Conservation (phyloP, 2,113 vertebrate species). For the Strix aluco region DNA sequence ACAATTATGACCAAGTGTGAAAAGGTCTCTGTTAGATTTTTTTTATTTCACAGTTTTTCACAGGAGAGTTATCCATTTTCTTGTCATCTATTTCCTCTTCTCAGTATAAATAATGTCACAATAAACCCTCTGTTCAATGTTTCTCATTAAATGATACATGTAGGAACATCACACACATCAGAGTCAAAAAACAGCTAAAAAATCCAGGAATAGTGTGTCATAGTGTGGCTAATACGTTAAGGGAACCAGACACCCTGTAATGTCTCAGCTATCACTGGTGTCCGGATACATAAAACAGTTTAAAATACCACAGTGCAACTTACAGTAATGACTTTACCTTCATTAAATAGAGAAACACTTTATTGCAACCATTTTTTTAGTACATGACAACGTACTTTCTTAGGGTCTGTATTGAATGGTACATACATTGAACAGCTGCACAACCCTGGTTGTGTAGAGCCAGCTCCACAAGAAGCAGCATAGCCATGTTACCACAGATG, state of each 20-base stretch:
- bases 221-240: neutral
- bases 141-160: neutral
- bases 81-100: conserved; percentile 20
- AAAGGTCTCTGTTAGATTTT: neutral
- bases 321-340: neutral
- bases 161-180: neutral
- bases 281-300: neutral
- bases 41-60: neutral
- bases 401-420: neutral
- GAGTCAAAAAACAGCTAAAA: neutral
- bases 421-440: neutral
- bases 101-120: neutral
- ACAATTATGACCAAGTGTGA: neutral
- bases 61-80: neutral
- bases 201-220: neutral
- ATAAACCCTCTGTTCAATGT: neutral
- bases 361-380: neutral
- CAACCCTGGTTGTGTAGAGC: neutral
- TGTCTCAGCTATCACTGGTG: neutral
- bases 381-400: neutral
- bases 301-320: neutral
- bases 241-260: neutral
- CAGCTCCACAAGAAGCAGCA: neutral
- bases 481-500: neutral
- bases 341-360: neutral